These are phyloP conservation scores for Molossus alvarezi DNA, from an alignment of 2,797 vertebrate species.

Conservation along the genomic window DNA sequence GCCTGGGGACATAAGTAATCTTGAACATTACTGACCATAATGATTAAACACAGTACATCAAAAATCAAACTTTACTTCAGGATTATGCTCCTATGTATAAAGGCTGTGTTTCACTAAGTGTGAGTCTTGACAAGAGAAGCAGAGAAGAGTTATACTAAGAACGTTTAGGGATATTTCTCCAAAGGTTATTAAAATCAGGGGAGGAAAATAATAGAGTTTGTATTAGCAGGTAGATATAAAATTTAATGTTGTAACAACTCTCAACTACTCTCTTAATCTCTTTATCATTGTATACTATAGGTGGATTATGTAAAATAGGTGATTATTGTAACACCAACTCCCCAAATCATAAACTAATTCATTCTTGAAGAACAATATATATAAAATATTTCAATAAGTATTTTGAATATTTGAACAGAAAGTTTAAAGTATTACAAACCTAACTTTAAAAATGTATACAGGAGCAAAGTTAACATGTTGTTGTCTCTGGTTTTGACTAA, in stretches of 20 bases:
- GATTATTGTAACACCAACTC: not conserved
- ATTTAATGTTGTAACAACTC: not conserved
- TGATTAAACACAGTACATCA: not conserved
- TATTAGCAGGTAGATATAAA: not conserved
- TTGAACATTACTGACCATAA: not conserved
- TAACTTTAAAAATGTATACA: conserved; percentile 14
- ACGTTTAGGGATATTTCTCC: not conserved
- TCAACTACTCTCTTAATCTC: not conserved
- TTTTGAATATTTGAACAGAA: conserved; percentile 40
- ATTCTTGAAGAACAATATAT: not conserved
- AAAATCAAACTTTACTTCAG: not conserved
- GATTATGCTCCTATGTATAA: not conserved
- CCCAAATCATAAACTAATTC: not conserved
- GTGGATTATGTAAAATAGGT: not conserved
- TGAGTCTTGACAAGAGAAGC: not conserved
- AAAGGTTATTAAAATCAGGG: not conserved
- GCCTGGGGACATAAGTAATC: not conserved
- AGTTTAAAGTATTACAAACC: not conserved
- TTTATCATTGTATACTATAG: conserved; percentile 23
- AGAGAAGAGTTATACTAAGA: not conserved
- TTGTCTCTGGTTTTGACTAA: conserved; percentile 18
- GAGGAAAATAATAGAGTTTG: not conserved
- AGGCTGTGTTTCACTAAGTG: not conserved
- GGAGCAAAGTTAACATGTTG: not conserved
- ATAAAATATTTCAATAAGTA: not conserved